Evolutionary conservation across 2,113 vertebrate genomes (phyloP).

Genomic region (Corvus cornix): DNA sequence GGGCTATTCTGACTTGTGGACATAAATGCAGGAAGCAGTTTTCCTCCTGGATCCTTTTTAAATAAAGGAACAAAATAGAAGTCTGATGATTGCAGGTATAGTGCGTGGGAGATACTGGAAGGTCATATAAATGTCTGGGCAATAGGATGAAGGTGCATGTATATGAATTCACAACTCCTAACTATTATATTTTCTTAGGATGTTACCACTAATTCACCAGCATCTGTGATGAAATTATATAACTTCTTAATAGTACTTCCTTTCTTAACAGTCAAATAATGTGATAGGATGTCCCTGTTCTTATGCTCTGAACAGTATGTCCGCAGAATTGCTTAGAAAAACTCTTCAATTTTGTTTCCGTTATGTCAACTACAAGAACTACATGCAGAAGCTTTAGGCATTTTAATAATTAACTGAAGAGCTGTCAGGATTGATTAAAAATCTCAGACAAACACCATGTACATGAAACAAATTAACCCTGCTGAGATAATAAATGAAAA

Average conservation of each 20-base stretch:
- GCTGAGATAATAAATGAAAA: neutral
- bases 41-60: neutral
- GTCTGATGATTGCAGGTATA: neutral
- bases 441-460: neutral
- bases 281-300: neutral
- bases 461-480: neutral
- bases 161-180: neutral
- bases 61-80: neutral
- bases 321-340: neutral
- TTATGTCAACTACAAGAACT: neutral
- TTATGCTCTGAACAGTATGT: neutral
- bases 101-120: neutral
- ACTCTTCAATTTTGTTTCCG: neutral
- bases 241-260: neutral
- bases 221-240: neutral
- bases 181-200: neutral
- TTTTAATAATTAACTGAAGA: neutral
- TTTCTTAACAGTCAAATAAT: neutral
- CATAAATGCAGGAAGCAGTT: neutral
- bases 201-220: neutral
- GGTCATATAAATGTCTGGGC: neutral
- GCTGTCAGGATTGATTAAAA: neutral
- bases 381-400: neutral
- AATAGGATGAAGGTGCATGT: neutral
- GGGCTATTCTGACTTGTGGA: slow-evolving; percentile 2